A percentile compares a stretch with the other conserved stretches of the same genome.
Conservation (phyloP, 2,113 vertebrate species). For the Ginglymostoma cirratum region DNA sequence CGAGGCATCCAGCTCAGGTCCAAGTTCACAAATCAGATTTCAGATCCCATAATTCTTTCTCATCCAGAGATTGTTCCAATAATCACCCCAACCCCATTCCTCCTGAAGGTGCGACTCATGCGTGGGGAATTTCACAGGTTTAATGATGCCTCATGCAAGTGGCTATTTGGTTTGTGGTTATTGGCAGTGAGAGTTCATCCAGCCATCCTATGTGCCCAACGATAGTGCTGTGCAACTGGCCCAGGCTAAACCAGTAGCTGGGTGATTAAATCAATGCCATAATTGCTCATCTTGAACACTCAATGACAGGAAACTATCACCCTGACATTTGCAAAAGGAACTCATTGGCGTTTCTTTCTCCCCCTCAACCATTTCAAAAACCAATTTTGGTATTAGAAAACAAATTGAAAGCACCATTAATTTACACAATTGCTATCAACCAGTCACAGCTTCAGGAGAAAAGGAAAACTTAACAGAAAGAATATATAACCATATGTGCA, state of each 20-base stretch:
- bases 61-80: neutral
- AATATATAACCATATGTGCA: slow-evolving; percentile 27
- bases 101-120: slow-evolving; percentile 26
- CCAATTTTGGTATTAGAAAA: neutral
- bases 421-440: neutral
- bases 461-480: neutral
- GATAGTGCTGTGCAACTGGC: neutral
- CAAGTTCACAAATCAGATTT: neutral
- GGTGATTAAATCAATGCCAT: neutral
- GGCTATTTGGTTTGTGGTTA: neutral
- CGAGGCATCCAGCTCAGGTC: slow-evolving; percentile 23
- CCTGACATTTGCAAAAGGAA: slow-evolving; percentile 2
- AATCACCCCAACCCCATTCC: neutral
- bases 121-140: neutral
- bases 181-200: neutral
- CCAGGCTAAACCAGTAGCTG: neutral
- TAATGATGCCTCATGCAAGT: neutral
- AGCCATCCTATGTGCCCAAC: neutral
- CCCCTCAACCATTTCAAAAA: neutral
- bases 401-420: neutral
- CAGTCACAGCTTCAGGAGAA: slow-evolving; percentile 32
- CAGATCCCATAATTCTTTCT: neutral
- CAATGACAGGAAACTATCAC: neutral
- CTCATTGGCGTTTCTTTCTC: neutral
- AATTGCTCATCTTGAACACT: neutral